Percentiles rank a stretch among this genome's conserved stretches.
Evolutionary conservation across 2,888 invertebrate genomes (phyloP).

Genomic region (Sinodicranocentrus sp.): DNA sequence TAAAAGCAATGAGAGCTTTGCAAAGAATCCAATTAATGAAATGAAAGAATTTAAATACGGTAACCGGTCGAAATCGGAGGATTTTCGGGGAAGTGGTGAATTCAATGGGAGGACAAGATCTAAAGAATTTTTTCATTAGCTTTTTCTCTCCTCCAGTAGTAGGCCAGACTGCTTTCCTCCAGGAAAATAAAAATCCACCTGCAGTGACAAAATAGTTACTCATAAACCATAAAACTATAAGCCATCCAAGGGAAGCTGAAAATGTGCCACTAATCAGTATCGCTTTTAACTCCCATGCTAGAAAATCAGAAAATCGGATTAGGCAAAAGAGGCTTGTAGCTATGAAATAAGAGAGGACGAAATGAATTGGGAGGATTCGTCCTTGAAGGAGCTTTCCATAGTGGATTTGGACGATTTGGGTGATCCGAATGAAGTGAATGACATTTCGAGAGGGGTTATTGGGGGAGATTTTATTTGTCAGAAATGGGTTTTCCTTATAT

Average conservation of each 20-base stretch:
- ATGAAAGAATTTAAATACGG: conserved; percentile 36
- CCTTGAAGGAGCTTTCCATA: conserved; percentile 33
- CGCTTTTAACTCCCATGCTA: conserved; percentile 33
- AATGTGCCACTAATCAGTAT: conserved; percentile 14
- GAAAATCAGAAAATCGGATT: neutral
- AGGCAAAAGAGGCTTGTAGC: conserved; percentile 18
- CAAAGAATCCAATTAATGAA: conserved; percentile 39
- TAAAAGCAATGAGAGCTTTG: neutral
- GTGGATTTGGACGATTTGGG: conserved; percentile 13
- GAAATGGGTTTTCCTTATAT: no score
- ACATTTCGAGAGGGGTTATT: neutral
- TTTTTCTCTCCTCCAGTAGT: conserved; percentile 17
- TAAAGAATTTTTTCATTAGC: conserved; percentile 28
- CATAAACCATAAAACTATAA: conserved; percentile 35
- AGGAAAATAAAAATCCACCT: conserved; percentile 1
- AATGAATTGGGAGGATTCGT: conserved; percentile 40
- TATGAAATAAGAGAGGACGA: conserved; percentile 33
- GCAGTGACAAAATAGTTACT: conserved; percentile 33
- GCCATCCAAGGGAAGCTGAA: conserved; percentile 24
- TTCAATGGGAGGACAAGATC: conserved; percentile 48
- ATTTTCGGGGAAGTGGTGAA: conserved; percentile 19
- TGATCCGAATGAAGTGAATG: conserved; percentile 5
- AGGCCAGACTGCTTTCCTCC: conserved; percentile 18
- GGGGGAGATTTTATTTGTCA: no score
- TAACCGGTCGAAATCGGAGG: conserved; percentile 23